Evolutionary conservation across 2,888 invertebrate species (phyloP), one percentile per base, ranked within the genome.

Genomic region (Pachymerium ferrugineum): DNA sequence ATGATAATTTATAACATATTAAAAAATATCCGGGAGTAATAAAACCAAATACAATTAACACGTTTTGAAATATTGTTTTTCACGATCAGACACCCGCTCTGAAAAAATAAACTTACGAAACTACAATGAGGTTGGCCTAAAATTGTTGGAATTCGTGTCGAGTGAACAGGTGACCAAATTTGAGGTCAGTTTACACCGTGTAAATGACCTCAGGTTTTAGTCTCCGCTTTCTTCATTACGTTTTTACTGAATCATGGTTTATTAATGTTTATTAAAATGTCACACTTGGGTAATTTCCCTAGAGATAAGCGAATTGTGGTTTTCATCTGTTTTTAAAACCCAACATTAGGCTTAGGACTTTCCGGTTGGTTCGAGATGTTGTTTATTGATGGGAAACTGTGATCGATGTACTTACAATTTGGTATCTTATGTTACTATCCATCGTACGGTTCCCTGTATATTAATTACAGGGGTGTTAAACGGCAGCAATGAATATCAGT

Each of bases 331-430:
- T 42, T 42, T 42, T 8, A 8, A 14, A 16, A n/a, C n/a, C 8
- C n/a, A 16, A n/a, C 22, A 19, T 47, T n/a, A 16, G 47, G 3
- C 47, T 2, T n/a, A 16, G 16, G 47, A 16, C 1, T 16, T 47
- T 8, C 42, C 6, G 42, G n/a, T n/a, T n/a, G n/a, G n/a, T n/a
- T n/a, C n/a, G n/a, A n/a, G n/a, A n/a, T n/a, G n/a, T n/a, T n/a
- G n/a, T n/a, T n/a, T n/a, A n/a, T n/a, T n/a, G n/a, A n/a, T n/a
- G n/a, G n/a, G n/a, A n/a, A n/a, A n/a, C n/a, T n/a, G n/a, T n/a
- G n/a, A n/a, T n/a, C n/a, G n/a, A n/a, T n/a, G n/a, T 16, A 47
- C 47, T 47, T 47, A 47, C 47, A 47, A 47, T 47, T 47, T 47
- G 47, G 47, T 47, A 47, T 14, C 47, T 16, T 16, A 47, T 47